phyloP scores from a whole-genome alignment of 2,797 vertebrate species.

The Enteromius viviparus region DNA sequence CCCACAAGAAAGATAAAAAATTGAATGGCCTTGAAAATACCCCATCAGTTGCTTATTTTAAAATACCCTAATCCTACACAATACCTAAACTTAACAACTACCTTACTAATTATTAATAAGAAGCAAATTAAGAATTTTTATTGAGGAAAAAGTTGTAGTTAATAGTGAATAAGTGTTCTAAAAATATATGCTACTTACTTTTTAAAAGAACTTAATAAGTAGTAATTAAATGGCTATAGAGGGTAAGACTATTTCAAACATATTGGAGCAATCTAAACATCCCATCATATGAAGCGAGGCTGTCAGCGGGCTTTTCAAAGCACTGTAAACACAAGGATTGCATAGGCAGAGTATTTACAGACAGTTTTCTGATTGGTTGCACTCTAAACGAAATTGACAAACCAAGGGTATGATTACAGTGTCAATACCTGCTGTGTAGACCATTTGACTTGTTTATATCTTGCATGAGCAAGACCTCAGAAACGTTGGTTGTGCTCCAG shows the following conservation, averaged over 20 bases:
- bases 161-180: neutral
- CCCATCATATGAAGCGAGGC: conserved; percentile 37
- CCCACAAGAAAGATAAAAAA: too few species aligned
- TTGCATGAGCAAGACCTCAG: conserved; percentile 46
- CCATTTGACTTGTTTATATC: conserved; percentile 60
- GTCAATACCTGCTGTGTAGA: conserved; percentile 54
- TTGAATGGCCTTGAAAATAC: too few species aligned
- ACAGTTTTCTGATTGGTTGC: conserved; percentile 56
- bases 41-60: too few species aligned
- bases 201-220: conserved; percentile 35
- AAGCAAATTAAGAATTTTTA: too few species aligned
- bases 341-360: conserved; percentile 22
- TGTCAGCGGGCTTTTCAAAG: conserved; percentile 35
- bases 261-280: conserved; percentile 21
- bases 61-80: too few species aligned
- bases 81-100: too few species aligned
- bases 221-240: conserved; percentile 24
- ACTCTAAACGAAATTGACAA: conserved; percentile 55
- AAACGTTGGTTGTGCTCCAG: conserved; percentile 43
- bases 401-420: conserved; percentile 57
- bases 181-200: neutral
- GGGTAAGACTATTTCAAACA: conserved; percentile 29
- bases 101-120: too few species aligned
- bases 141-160: too few species aligned
- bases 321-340: conserved; percentile 48